Conservation (phyloP, 2,888 invertebrate genomes). For the Parelbella ahira region DNA sequence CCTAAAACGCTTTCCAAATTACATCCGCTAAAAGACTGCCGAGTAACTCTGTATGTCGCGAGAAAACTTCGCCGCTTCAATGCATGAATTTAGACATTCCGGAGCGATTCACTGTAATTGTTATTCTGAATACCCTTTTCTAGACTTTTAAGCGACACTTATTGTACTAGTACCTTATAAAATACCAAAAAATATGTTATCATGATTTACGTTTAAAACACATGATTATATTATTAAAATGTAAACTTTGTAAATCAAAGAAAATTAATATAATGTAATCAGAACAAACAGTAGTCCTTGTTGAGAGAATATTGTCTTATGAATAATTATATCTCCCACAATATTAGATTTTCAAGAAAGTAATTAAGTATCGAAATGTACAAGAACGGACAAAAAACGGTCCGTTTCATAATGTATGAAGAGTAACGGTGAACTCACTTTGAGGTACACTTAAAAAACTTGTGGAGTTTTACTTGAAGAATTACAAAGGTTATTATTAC, state of each 20-base stretch:
- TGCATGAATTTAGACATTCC: constrained; percentile 5
- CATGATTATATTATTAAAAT: no score
- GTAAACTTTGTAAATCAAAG: no score
- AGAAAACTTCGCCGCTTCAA: constrained; percentile 6
- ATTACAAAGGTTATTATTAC: constrained; percentile 61
- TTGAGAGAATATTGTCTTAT: no score
- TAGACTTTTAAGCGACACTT: neutral
- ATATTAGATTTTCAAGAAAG: constrained; percentile 9
- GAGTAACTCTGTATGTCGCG: constrained; percentile 3
- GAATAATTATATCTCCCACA: no score
- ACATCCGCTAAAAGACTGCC: constrained; percentile 27
- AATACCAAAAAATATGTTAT: no score
- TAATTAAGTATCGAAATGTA: constrained; percentile 21
- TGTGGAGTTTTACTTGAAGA: constrained; percentile 52
- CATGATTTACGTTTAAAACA: no score
- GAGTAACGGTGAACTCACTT: constrained; percentile 42
- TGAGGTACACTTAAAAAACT: constrained; percentile 49
- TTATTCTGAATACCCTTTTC: neutral
- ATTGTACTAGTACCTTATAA: no score
- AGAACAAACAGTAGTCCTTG: no score
- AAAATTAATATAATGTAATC: no score
- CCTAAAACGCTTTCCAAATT: constrained; percentile 31
- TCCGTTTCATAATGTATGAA: constrained; percentile 46
- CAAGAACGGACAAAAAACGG: constrained; percentile 34
- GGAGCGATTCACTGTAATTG: constrained; percentile 1